Evolutionary conservation across 2,888 invertebrate species (phyloP).

Genomic region (Lycaena phlaeas): DNA sequence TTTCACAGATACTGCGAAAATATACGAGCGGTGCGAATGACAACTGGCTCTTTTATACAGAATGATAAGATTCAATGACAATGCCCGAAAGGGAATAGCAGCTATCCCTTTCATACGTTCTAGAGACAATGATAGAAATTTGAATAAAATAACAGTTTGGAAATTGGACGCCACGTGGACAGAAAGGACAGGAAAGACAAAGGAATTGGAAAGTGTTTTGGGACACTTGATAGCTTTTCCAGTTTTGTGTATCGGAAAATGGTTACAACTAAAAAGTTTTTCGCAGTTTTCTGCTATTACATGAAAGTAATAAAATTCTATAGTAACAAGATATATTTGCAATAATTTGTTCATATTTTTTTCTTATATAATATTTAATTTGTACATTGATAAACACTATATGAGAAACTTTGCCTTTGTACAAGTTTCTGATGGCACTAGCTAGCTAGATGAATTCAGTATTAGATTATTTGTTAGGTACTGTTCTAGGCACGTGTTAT

Average conservation of each 20-base stretch:
- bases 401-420: too few species aligned
- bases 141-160: slow-evolving; percentile 61
- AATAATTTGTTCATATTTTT: too few species aligned
- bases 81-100: background rate
- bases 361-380: too few species aligned
- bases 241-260: slow-evolving; percentile 1
- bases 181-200: slow-evolving; percentile 27
- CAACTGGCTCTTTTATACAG: slow-evolving; percentile 24
- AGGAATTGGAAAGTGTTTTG: slow-evolving; percentile 20
- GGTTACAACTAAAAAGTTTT: too few species aligned
- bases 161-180: slow-evolving; percentile 37
- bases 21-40: slow-evolving; percentile 4
- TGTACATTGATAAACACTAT: too few species aligned
- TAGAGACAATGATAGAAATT: slow-evolving; percentile 29
- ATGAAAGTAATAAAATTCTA: too few species aligned
- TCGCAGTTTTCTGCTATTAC: too few species aligned
- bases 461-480: too few species aligned
- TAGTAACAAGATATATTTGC: too few species aligned
- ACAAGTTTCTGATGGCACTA: too few species aligned
- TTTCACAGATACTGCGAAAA: background rate
- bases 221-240: slow-evolving; percentile 10
- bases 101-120: slow-evolving; percentile 18
- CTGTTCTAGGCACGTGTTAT: too few species aligned
- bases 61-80: slow-evolving; percentile 28
- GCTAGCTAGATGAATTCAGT: too few species aligned